These are phyloP conservation scores for Caranx melampygus DNA, from an alignment of 2,113 vertebrate species.

Conservation along the genomic window DNA sequence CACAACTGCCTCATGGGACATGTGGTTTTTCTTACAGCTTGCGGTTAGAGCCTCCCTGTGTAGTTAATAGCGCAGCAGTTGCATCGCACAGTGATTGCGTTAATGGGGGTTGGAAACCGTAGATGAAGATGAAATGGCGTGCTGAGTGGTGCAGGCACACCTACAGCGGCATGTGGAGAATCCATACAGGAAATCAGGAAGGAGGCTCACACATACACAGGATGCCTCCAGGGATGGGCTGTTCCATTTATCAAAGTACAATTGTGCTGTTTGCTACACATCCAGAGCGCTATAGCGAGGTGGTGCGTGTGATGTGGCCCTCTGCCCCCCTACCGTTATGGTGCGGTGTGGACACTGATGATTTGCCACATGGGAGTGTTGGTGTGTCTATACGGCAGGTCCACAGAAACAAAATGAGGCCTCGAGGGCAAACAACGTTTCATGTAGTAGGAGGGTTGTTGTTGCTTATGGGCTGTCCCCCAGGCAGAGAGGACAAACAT, in stretches of 20 bases:
- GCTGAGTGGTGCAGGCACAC: constrained; percentile 26
- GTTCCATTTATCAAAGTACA: constrained; percentile 66
- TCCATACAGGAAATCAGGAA: constrained; percentile 63
- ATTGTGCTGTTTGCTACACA: constrained; percentile 40
- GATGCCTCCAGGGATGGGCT: constrained; percentile 55
- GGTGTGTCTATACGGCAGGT: background rate
- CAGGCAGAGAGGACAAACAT: constrained; percentile 6
- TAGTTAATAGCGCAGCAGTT: constrained; percentile 38
- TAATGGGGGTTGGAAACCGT: constrained; percentile 57
- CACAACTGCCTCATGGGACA: constrained; percentile 41
- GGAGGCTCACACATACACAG: constrained; percentile 22
- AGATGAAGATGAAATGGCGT: constrained; percentile 55
- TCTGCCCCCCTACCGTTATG: constrained; percentile 15
- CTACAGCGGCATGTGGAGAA: constrained; percentile 42
- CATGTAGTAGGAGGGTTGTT: constrained; percentile 18
- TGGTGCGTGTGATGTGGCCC: constrained; percentile 20
- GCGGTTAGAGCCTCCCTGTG: constrained; percentile 15
- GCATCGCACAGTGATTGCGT: constrained; percentile 57
- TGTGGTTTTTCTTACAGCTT: constrained; percentile 53
- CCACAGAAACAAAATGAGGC: constrained; percentile 34
- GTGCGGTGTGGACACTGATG: constrained; percentile 45
- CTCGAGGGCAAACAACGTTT: constrained; percentile 29
- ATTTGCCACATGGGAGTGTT: constrained; percentile 36
- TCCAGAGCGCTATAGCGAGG: background rate
- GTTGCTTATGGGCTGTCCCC: constrained; percentile 24